A percentile compares a stretch with the other conserved stretches of the same genome.
phyloP scores from a whole-genome alignment of 2,888 invertebrate species.

The Agrochola litura region DNA sequence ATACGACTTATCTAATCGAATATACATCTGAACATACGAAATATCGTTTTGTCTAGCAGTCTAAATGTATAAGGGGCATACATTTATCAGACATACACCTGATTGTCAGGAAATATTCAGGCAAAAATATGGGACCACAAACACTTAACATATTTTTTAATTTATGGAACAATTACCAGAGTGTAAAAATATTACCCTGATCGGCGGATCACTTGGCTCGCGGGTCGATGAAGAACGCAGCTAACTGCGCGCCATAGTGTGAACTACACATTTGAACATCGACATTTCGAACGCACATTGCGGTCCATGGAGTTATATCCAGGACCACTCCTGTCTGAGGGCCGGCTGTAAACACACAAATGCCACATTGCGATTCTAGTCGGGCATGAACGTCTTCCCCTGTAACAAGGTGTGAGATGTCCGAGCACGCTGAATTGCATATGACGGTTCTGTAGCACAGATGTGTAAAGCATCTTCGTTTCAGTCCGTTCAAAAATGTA shows the following conservation, averaged over 20 bases:
- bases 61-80: neutral
- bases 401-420: slow-evolving; percentile 18
- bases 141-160: neutral
- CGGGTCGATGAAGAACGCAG: slow-evolving; percentile 91
- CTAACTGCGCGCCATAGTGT: slow-evolving; percentile 84
- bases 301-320: slow-evolving; percentile 85
- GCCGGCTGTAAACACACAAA: slow-evolving; percentile 74
- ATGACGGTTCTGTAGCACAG: slow-evolving; percentile 56
- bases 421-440: slow-evolving; percentile 9
- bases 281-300: slow-evolving; percentile 92
- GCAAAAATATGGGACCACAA: neutral
- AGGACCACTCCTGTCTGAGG: slow-evolving; percentile 88
- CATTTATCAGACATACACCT: neutral
- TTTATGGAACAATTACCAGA: neutral
- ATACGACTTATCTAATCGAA: neutral
- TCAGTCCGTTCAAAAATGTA: slow-evolving; percentile 60
- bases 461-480: slow-evolving; percentile 6
- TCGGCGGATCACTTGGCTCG: slow-evolving; percentile 89
- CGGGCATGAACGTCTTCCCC: slow-evolving; percentile 7
- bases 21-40: neutral
- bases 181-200: neutral
- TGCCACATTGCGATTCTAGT: slow-evolving; percentile 60
- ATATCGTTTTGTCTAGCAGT: neutral
- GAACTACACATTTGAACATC: slow-evolving; percentile 90
- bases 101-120: neutral